These are phyloP conservation scores for Ptiloglossa arizonensis DNA, from an alignment of 1,140 invertebrate genomes.

Conservation along the genomic window DNA sequence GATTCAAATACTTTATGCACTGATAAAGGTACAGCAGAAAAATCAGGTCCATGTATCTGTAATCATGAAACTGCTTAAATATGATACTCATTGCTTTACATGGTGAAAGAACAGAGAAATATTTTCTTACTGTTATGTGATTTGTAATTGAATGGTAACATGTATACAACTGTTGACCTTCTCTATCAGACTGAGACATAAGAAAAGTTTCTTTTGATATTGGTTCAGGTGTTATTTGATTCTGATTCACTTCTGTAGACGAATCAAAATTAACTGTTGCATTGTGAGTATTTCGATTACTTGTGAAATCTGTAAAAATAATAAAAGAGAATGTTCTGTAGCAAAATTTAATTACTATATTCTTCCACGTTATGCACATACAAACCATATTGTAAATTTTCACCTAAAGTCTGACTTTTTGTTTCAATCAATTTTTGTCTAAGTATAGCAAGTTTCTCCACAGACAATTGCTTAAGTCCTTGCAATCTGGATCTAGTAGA, in stretches of 20 bases:
- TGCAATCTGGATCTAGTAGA: slow-evolving; percentile 83
- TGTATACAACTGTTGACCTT: slow-evolving; percentile 80
- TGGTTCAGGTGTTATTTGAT: slow-evolving; percentile 68
- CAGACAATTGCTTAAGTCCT: slow-evolving; percentile 85
- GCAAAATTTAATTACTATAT: neutral
- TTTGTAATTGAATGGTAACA: slow-evolving; percentile 80
- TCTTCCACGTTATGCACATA: neutral
- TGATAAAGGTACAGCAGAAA: slow-evolving; percentile 86
- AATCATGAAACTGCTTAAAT: slow-evolving; percentile 55
- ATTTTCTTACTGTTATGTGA: slow-evolving; percentile 80
- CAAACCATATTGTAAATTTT: slow-evolving; percentile 52
- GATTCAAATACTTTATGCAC: slow-evolving; percentile 86
- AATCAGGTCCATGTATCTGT: slow-evolving; percentile 85
- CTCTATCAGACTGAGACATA: slow-evolving; percentile 79
- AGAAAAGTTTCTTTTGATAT: slow-evolving; percentile 79
- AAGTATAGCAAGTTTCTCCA: slow-evolving; percentile 85
- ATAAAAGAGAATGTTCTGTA: neutral
- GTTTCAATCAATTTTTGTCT: slow-evolving; percentile 86
- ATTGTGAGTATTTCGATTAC: slow-evolving; percentile 64
- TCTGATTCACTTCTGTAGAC: slow-evolving; percentile 45
- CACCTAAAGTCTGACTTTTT: slow-evolving; percentile 77
- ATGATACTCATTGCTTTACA: neutral
- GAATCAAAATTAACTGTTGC: slow-evolving; percentile 52
- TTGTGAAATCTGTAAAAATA: slow-evolving; percentile 69
- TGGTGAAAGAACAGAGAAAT: slow-evolving; percentile 16